A percentile compares a stretch with the other conserved stretches of the same genome.
These are phyloP conservation scores for Stenoptilia bipunctidactyla DNA, from an alignment of 2,888 invertebrate species.

Conservation along the genomic window DNA sequence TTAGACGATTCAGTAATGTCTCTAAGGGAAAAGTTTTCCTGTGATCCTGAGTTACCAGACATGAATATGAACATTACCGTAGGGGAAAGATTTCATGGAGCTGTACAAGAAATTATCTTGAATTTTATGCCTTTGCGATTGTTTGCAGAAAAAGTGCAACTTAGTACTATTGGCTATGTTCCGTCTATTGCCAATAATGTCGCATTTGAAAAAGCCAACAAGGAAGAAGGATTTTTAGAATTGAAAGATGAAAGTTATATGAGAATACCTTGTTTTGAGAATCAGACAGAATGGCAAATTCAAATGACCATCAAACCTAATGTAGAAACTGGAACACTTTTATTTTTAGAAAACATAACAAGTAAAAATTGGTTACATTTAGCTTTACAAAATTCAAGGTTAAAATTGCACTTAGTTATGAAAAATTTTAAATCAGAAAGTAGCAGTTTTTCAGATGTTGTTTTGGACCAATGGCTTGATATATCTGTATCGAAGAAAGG, in stretches of 20 bases:
- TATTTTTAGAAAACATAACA: slow-evolving; percentile 34
- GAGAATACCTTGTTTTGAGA: slow-evolving; percentile 43
- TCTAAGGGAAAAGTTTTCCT: slow-evolving; percentile 37
- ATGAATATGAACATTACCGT: slow-evolving; percentile 42
- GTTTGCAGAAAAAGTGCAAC: slow-evolving; percentile 22
- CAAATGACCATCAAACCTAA: slow-evolving; percentile 47
- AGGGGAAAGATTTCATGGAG: slow-evolving; percentile 55
- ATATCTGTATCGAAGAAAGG: slow-evolving; percentile 36
- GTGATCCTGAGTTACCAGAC: slow-evolving; percentile 46
- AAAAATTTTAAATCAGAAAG: slow-evolving; percentile 35
- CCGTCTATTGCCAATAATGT: slow-evolving; percentile 43
- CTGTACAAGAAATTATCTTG: slow-evolving; percentile 52
- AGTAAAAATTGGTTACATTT: slow-evolving; percentile 37
- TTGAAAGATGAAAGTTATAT: slow-evolving; percentile 42
- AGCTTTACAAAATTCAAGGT: slow-evolving; percentile 40
- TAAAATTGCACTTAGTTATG: slow-evolving; percentile 41
- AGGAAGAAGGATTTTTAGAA: slow-evolving; percentile 43
- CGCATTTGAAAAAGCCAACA: slow-evolving; percentile 43
- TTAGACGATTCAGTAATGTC: slow-evolving; percentile 40
- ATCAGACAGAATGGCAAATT: slow-evolving; percentile 43
- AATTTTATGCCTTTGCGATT: slow-evolving; percentile 53
- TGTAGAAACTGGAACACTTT: slow-evolving; percentile 37
- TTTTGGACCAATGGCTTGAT: slow-evolving; percentile 49
- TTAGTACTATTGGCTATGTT: slow-evolving; percentile 21
- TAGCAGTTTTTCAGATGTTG: slow-evolving; percentile 40